Base-by-base conservation (phyloP, 2,888 invertebrate species). In the Sicus ferrugineus region DNA sequence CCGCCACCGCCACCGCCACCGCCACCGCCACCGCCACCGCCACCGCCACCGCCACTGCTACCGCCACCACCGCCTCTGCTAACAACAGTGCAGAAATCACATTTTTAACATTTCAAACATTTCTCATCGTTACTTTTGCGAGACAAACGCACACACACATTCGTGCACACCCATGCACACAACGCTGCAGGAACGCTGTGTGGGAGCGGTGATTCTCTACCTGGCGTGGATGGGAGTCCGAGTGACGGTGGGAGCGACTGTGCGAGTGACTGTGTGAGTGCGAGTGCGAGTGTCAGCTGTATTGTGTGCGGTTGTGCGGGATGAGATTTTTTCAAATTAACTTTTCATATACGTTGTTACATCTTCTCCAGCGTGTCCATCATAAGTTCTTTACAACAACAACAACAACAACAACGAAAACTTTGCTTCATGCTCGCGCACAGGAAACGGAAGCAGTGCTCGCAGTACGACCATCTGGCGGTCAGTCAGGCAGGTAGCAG, bases 281-380 rank as follows among this genome's bases (percentile, higher is more conserved):
- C 59, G 50, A 65, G 48, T 62, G 23, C 64, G 30, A 46, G 48
- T 50, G 58, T 56, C 70, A 28, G 56, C 52, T 11, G 56, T 9
- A 3, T 2, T 63, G 54, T 56, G 16, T 34, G 54, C 42, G n/a
- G 54, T 38, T 38, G n/a, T 3, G 3, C 14, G 46, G 38, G 42
- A 67, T 46, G 59, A 59, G 58, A 58, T 66, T 58, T 67, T 67
- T 67, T 67, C 23, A 67, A 58, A 67, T 67, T 59, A 67, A 67
- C 58, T 67, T 67, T 67, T 67, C 59, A 59, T 59, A 31, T 65
- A 58, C 48, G 9, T n/a, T 21, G 56, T n/a, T 23, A 54, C 54
- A 54, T 54, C 34, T 59, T 46, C 59, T 31, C 59, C 48, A 67
- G 19, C 42, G 7, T 58, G 59, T 58, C 67, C 58, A 59, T 59